These are phyloP conservation scores for Anguilla rostrata DNA, from an alignment of 2,113 vertebrate genomes.

Conservation along the genomic window DNA sequence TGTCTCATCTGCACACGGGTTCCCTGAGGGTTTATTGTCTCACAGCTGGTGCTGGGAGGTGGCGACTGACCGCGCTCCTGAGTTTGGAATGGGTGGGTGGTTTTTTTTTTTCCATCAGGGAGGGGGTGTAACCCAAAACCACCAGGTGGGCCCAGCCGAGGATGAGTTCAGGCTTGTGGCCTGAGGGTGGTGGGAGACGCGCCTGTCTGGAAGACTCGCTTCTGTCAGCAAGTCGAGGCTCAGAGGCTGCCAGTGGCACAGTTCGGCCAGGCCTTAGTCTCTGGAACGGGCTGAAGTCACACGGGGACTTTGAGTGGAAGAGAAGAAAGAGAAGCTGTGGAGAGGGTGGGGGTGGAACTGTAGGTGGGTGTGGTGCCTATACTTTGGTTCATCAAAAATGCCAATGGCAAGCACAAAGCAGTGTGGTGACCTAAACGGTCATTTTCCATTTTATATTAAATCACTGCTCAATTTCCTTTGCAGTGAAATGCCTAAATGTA, in stretches of 20 bases:
- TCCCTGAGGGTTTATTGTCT: too few relatives aligned
- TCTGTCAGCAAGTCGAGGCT: not conserved
- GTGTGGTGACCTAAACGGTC: too few relatives aligned
- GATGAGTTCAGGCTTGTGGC: not conserved
- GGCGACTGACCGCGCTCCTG: not conserved
- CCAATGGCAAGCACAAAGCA: too few relatives aligned
- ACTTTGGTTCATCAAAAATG: too few relatives aligned
- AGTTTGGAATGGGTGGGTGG: not conserved
- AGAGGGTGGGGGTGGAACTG: not conserved
- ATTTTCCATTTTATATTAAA: not conserved
- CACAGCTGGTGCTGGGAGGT: not conserved
- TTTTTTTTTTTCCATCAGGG: too few relatives aligned
- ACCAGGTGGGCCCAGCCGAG: not conserved
- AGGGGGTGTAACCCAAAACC: too few relatives aligned
- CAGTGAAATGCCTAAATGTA: not conserved
- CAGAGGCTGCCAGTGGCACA: not conserved
- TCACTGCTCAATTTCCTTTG: not conserved
- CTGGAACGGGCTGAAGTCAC: not conserved
- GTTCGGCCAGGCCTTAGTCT: too few relatives aligned
- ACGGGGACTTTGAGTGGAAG: too few relatives aligned
- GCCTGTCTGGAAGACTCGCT: not conserved
- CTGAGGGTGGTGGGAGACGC: too few relatives aligned
- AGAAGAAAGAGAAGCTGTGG: not conserved
- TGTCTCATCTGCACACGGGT: too few relatives aligned
- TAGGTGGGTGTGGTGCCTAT: not conserved